phyloP scores from a whole-genome alignment of 2,113 vertebrate species.

The Sander lucioperca region DNA sequence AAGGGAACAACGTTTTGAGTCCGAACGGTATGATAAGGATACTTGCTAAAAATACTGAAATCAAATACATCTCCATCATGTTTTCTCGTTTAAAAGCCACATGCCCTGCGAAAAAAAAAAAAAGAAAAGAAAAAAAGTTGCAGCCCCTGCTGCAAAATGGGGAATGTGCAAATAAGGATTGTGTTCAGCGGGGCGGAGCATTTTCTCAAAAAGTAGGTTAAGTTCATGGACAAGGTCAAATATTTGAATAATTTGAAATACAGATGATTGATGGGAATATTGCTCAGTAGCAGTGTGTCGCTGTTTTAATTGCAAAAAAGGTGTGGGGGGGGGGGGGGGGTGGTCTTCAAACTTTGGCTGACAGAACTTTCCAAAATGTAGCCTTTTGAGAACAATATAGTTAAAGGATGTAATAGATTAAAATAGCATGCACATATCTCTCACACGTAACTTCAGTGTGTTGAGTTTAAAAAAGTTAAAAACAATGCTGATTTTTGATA shows the following conservation, averaged over 20 bases:
- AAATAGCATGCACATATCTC: too few relatives aligned
- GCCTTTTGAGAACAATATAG: neutral
- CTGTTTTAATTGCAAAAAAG: neutral
- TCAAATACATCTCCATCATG: conserved; percentile 51
- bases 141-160: conserved; percentile 20
- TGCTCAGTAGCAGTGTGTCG: neutral
- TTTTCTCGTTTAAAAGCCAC: neutral
- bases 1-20: conserved; percentile 69
- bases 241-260: neutral
- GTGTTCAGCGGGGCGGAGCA: conserved; percentile 54
- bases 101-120: neutral
- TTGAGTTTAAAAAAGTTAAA: too few relatives aligned
- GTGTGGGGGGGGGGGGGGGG: too few relatives aligned
- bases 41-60: conserved; percentile 70
- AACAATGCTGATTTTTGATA: too few relatives aligned
- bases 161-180: conserved; percentile 42
- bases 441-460: neutral
- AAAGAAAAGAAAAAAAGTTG: neutral
- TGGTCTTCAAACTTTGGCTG: neutral
- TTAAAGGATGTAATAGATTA: neutral
- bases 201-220: conserved; percentile 11
- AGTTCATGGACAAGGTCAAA: neutral
- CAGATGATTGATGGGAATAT: too few relatives aligned
- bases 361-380: too few relatives aligned
- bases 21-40: conserved; percentile 68